Base-by-base conservation (phyloP, 1,140 invertebrate genomes). In the Papilio polyxenes region DNA sequence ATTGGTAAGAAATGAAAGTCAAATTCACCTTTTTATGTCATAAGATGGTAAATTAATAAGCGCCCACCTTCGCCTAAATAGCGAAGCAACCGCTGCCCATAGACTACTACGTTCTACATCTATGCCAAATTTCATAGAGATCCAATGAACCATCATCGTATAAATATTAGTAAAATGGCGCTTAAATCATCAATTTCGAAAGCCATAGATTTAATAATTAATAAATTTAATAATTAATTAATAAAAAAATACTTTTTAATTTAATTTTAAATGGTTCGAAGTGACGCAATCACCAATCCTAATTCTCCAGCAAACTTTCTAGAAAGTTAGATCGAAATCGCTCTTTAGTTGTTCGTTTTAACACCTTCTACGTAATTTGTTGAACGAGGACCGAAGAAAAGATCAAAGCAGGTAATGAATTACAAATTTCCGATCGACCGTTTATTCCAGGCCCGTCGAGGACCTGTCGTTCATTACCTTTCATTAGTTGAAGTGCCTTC, bases 341-440 rank as follows among this genome's bases (percentile, higher is more conserved):
- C 23, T 40, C 65, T 72, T 37, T 75, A 49, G 74, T 49, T 77
- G 53, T 59, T 59, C 53, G 20, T 78, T 78, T 56, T 20, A 78
- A 56, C 51, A 78, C 51, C 53, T 48, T 78, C 5, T 2, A 74
- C 13, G 15, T 40, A 82, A 82, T 75, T 82, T 82, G 53, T 65
- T 44, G 78, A 80, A 77, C 74, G 81, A 79, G 79, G 75, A 23
- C 56, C 15, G 69, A 74, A 74, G 44, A 83, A 81, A 85, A 83
- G 83, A 80, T 81, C 79, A 82, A 84, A 83, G 80, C 80, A 56
- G 72, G 82, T 75, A 75, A 75, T 80, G 84, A 87, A 85, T 83
- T 84, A 84, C 83, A 86, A 89, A 85, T 88, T 81, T 81, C 75
- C 85, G 84, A 89, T 87, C 84, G 85, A 82, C 75, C 83, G 83